Evolutionary conservation across 2,888 invertebrate genomes (phyloP), one percentile per base, ranked within the genome.

Genomic region (Branchipolynoe longqiensis): DNA sequence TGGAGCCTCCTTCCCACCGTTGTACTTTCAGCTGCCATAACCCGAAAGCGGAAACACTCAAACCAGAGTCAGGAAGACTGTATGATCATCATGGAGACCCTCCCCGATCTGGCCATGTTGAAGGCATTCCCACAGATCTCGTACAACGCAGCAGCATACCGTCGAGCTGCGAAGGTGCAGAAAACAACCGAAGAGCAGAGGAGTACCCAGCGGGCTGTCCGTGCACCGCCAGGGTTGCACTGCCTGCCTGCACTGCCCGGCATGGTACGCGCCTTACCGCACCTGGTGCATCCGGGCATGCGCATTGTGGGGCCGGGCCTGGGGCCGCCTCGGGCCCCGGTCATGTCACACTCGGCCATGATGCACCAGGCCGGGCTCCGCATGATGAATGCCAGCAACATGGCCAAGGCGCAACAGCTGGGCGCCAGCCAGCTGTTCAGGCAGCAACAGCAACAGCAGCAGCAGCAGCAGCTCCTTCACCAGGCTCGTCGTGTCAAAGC

Each of bases 191-290:
- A 69, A 38, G 69, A 69, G 2, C 69, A 38, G 1, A 33, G 18
- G 38, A 69, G 69, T 33, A 18, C 41, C 41, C 31, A 78, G n/a
- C n/a, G n/a, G n/a, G n/a, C n/a, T n/a, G n/a, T n/a, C 69, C 18
- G 69, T 69, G 18, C 69, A 33, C 1, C 22, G 69, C 38, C 41
- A 48, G 78, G 25, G 14, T 25, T 25, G 78, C 31, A 78, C n/a
- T 78, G 78, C 78, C 78, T 1, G 48, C 41, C 48, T n/a, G 22
- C 78, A 12, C 48, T 41, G 48, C 73, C 73, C 22, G 62, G 62
- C n/a, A n/a, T n/a, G n/a, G n/a, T n/a, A n/a, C n/a, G n/a, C n/a
- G 28, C 28, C 25, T 12, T 62, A 62, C 69, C 69, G 3, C 3
- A 48, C 25, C n/a, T 78, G 48, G 25, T 54, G 14, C 48, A 41